Evolutionary conservation across 2,888 invertebrate genomes (phyloP).

Genomic region (Nymphalis urticae): DNA sequence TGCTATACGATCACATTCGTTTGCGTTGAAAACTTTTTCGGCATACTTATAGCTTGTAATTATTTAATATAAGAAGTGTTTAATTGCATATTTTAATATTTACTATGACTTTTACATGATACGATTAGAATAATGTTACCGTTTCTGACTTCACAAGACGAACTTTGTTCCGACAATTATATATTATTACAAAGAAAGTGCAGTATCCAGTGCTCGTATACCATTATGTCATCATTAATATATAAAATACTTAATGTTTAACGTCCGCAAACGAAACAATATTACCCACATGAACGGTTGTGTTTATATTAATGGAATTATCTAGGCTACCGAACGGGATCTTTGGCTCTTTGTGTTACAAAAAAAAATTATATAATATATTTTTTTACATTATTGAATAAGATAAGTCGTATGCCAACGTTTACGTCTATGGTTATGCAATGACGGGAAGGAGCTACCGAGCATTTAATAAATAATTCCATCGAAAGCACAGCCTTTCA

Average conservation of each 20-base stretch:
- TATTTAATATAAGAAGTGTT: too few relatives aligned
- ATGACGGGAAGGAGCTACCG: constrained; percentile 38
- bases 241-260: not conserved
- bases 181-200: constrained; percentile 23
- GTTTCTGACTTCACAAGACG: not conserved
- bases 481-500: constrained; percentile 46
- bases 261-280: too few relatives aligned
- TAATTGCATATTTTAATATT: too few relatives aligned
- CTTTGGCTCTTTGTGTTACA: too few relatives aligned
- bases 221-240: constrained; percentile 22
- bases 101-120: too few relatives aligned
- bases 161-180: constrained; percentile 8
- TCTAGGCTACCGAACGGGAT: too few relatives aligned
- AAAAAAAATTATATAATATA: too few relatives aligned
- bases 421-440: constrained; percentile 37
- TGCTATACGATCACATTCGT: too few relatives aligned
- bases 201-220: not conserved
- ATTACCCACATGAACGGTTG: too few relatives aligned
- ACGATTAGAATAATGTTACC: not conserved
- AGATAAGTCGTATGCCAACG: not conserved
- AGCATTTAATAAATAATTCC: constrained; percentile 40
- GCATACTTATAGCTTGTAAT: too few relatives aligned
- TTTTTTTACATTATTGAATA: not conserved
- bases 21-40: too few relatives aligned
- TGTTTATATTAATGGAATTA: too few relatives aligned